phyloP scores from a whole-genome alignment of 2,797 vertebrate species.

The Intellagama lesueurii region DNA sequence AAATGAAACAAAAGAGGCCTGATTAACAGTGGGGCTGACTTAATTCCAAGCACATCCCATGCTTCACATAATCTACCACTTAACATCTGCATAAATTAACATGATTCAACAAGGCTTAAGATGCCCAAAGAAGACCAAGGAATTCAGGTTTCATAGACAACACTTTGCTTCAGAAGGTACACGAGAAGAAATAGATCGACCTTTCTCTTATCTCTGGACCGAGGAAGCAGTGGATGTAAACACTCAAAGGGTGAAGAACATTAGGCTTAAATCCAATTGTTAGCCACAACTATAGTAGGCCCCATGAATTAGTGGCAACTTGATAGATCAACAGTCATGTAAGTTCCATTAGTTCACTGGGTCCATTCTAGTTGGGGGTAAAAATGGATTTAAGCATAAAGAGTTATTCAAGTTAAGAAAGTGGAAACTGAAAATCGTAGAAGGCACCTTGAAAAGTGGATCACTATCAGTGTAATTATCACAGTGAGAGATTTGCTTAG shows the following conservation, averaged over 20 bases:
- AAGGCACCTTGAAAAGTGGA: not conserved
- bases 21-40: constrained; percentile 57
- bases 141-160: not conserved
- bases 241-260: not conserved
- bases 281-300: no score
- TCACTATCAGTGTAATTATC: not conserved
- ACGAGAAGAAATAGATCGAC: constrained; percentile 11
- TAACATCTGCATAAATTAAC: constrained; percentile 66
- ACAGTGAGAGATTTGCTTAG: no score
- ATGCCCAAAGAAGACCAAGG: constrained; percentile 35
- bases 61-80: constrained; percentile 63
- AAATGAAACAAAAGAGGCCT: constrained; percentile 44
- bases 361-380: no score
- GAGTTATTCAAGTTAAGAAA: not conserved
- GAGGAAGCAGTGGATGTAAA: constrained; percentile 18
- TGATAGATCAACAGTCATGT: no score
- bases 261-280: not conserved
- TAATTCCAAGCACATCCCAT: constrained; percentile 52
- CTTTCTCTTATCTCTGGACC: not conserved
- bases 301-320: no score
- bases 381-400: no score
- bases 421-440: not conserved
- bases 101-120: constrained; percentile 56
- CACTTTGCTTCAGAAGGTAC: constrained; percentile 17
- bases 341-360: no score